These are phyloP conservation scores for Melinaea menophilus DNA, from an alignment of 2,888 invertebrate genomes.

Conservation along the genomic window DNA sequence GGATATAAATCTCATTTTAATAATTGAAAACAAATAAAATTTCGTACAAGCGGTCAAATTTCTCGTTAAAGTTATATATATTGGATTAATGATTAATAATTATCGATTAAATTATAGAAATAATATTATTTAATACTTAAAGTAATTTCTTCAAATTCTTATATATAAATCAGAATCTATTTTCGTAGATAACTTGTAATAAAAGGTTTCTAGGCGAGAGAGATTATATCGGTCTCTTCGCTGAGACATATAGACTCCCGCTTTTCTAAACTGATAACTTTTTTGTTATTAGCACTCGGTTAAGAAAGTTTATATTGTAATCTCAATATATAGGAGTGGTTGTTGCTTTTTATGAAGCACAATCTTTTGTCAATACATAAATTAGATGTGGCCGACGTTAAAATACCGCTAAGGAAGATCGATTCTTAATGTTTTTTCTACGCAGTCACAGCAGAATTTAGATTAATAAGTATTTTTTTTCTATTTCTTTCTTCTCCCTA, in stretches of 20 bases:
- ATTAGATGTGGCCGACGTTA: conserved; percentile 12
- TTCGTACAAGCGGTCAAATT: neutral
- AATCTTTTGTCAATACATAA: conserved; percentile 20
- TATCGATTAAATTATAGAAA: no score
- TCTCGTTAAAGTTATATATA: no score
- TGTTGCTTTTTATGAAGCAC: conserved; percentile 14
- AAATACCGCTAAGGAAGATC: neutral
- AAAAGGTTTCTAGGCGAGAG: neutral
- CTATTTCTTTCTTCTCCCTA: no score
- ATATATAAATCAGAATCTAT: neutral
- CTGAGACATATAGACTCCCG: conserved; percentile 43
- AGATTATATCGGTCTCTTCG: conserved; percentile 45
- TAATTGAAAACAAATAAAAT: neutral
- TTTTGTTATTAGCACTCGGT: conserved; percentile 47
- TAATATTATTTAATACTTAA: no score
- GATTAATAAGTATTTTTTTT: no score
- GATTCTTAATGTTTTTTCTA: no score
- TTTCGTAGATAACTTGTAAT: neutral
- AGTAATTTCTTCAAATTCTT: no score
- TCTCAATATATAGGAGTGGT: neutral
- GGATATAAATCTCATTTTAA: neutral
- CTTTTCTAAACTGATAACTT: conserved; percentile 48
- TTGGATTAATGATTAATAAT: no score
- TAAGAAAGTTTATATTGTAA: conserved; percentile 25
- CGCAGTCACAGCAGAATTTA: no score